Conservation (phyloP, 2,888 invertebrate species). For the Diarsia rubi region DNA sequence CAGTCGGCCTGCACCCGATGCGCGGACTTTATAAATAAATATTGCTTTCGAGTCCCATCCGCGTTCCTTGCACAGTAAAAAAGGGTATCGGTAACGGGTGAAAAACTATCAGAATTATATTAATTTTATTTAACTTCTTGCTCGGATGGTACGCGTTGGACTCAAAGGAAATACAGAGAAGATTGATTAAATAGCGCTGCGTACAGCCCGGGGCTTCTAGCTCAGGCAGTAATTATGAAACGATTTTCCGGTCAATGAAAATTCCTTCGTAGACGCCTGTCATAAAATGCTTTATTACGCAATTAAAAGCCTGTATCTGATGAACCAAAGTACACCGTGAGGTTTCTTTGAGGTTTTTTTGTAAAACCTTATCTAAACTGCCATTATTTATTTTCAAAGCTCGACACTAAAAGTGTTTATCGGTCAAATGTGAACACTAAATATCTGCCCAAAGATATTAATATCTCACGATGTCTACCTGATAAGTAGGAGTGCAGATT, state of each 20-base stretch:
- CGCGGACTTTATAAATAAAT: constrained; percentile 68
- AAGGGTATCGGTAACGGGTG: constrained; percentile 60
- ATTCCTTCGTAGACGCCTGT: constrained; percentile 18
- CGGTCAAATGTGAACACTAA: constrained; percentile 48
- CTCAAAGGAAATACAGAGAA: constrained; percentile 33
- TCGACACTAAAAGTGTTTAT: constrained; percentile 50
- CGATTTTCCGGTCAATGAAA: constrained; percentile 40
- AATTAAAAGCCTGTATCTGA: constrained; percentile 12
- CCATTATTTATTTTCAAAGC: constrained; percentile 49
- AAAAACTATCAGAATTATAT: constrained; percentile 57
- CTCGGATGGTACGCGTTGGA: constrained; percentile 14
- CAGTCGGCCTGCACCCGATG: constrained; percentile 52
- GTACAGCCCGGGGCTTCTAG: background rate
- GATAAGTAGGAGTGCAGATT: constrained; percentile 60
- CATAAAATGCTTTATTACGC: constrained; percentile 17
- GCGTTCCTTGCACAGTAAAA: constrained; percentile 64
- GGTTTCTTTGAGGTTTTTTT: constrained; percentile 12
- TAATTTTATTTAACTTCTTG: constrained; percentile 51
- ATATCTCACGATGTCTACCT: constrained; percentile 56
- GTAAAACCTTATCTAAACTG: constrained; percentile 39
- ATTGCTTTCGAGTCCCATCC: constrained; percentile 62
- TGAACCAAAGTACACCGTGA: constrained; percentile 6
- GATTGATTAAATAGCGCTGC: constrained; percentile 23
- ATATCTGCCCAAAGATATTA: constrained; percentile 51
- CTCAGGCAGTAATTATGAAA: constrained; percentile 21